A percentile compares a stretch with the other conserved stretches of the same genome.
Evolutionary conservation across 2,797 vertebrate genomes (phyloP).

Genomic region (Macroramphosus scolopax): DNA sequence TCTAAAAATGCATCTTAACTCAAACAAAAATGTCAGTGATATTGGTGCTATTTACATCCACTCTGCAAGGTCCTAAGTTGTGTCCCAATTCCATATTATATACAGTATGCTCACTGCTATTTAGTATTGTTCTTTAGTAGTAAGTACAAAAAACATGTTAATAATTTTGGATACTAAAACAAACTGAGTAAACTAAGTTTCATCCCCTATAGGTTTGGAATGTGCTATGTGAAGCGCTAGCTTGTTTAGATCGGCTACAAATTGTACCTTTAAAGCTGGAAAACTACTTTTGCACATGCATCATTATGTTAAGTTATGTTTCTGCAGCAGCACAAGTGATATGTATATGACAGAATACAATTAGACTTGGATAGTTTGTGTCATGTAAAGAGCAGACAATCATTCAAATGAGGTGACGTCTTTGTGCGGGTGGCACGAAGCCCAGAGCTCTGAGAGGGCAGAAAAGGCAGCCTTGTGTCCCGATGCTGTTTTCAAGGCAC

Average conservation of each 20-base stretch:
- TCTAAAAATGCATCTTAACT: not conserved
- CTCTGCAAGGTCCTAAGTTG: not conserved
- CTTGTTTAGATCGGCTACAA: no score
- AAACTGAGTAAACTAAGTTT: no score
- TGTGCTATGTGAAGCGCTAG: no score
- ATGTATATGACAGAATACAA: no score
- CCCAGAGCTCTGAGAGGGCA: conserved; percentile 36
- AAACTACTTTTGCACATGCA: not conserved
- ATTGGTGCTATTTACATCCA: not conserved
- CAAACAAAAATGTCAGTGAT: not conserved
- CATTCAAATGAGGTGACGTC: conserved; percentile 31
- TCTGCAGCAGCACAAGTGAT: no score
- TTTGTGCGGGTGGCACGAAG: conserved; percentile 24
- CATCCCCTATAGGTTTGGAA: no score
- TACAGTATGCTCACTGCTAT: not conserved
- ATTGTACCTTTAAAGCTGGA: no score
- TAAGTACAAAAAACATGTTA: no score
- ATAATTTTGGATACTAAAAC: no score
- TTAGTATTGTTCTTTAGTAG: no score
- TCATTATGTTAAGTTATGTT: no score
- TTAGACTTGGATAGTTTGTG: not conserved
- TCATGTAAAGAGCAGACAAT: conserved; percentile 8
- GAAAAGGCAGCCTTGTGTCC: conserved; percentile 48
- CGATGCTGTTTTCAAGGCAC: conserved; percentile 19
- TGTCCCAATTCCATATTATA: conserved; percentile 1